Percentiles rank a stretch among this genome's conserved stretches.
These are phyloP conservation scores for Atlantisia rogersi DNA, from an alignment of 2,113 vertebrate genomes.

Conservation along the genomic window DNA sequence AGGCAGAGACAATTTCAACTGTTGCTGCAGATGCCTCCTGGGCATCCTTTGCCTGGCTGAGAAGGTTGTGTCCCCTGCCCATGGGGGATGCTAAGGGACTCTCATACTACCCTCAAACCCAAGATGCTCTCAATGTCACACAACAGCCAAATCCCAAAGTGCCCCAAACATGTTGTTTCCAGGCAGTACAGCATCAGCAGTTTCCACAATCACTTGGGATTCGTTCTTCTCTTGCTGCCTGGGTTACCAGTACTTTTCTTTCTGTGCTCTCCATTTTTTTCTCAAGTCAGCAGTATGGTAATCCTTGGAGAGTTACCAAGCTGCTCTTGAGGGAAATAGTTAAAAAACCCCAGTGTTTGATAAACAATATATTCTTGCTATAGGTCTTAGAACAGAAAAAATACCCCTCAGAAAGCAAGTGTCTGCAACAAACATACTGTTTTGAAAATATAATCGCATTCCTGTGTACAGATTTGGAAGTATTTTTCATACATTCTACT, in stretches of 20 bases:
- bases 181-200: neutral
- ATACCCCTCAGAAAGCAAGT: neutral
- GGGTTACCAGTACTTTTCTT: constrained; percentile 29
- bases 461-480: neutral
- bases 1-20: neutral
- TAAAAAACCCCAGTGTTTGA: neutral
- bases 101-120: neutral
- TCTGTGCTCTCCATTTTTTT: neutral
- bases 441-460: neutral
- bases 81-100: neutral
- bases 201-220: neutral
- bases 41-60: neutral
- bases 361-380: neutral
- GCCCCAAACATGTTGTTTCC: neutral
- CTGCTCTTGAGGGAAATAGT: neutral
- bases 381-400: neutral
- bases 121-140: neutral
- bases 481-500: neutral
- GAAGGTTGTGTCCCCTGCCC: neutral
- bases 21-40: neutral
- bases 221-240: neutral
- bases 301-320: constrained; percentile 14
- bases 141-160: neutral
- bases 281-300: constrained; percentile 30
- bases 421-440: neutral